phyloP scores from a whole-genome alignment of 2,113 vertebrate species.

The Echinops telfairi region DNA sequence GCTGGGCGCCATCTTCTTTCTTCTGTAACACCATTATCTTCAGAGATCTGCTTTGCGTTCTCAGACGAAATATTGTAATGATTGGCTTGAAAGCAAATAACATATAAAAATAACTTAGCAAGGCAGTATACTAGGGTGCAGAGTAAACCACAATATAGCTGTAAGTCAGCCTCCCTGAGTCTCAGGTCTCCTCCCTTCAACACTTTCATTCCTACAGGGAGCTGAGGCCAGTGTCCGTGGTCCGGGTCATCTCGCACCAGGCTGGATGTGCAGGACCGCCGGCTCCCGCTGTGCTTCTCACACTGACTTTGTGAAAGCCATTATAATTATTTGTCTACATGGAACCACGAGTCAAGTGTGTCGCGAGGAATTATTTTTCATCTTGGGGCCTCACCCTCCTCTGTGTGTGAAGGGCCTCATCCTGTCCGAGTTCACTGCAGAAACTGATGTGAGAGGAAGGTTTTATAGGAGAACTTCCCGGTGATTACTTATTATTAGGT shows the following conservation, averaged over 20 bases:
- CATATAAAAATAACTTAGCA: slow-evolving; percentile 34
- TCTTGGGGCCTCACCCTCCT: not conserved
- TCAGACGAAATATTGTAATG: not conserved
- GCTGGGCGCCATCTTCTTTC: no score
- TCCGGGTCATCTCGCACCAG: not conserved
- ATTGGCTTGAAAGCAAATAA: not conserved
- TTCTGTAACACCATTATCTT: no score
- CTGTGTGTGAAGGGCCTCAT: not conserved
- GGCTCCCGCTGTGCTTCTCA: not conserved
- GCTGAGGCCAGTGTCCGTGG: not conserved
- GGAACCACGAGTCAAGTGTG: not conserved
- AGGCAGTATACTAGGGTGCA: not conserved
- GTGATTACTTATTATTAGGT: not conserved
- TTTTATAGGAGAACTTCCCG: not conserved
- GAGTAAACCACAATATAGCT: not conserved
- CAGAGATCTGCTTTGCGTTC: not conserved
- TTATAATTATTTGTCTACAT: not conserved
- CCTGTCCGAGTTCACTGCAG: not conserved
- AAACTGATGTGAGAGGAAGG: not conserved
- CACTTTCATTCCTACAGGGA: not conserved
- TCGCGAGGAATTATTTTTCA: not conserved
- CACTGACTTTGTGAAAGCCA: not conserved
- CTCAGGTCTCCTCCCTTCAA: fast-evolving
- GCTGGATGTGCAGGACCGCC: not conserved
- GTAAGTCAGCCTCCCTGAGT: not conserved